phyloP scores from a whole-genome alignment of 2,113 vertebrate genomes.

The Lepisosteus osseus region DNA sequence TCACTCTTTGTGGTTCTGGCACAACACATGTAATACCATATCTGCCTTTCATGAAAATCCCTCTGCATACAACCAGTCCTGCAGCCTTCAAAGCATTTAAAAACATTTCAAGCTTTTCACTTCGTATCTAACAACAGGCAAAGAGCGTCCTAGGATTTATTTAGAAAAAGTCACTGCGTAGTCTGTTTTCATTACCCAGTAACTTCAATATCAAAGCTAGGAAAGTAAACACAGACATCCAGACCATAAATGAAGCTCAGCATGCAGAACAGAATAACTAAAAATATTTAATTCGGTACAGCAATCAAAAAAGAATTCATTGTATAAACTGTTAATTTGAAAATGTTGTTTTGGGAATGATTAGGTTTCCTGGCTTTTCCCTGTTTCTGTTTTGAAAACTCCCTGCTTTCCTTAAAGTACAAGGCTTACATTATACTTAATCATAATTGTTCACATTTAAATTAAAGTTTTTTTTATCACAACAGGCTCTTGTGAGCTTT shows the following conservation, averaged over 20 bases:
- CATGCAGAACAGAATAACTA: not conserved
- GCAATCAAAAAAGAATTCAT: conserved; percentile 1
- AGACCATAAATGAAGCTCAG: not conserved
- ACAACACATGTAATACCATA: conserved; percentile 72
- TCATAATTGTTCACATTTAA: too few relatives aligned
- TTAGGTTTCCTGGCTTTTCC: not conserved
- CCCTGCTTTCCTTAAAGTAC: too few relatives aligned
- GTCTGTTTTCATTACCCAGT: not conserved
- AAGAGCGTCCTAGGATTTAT: conserved; percentile 46
- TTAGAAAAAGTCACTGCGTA: conserved; percentile 53
- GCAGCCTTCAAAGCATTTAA: conserved; percentile 28
- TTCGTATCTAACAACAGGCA: conserved; percentile 25
- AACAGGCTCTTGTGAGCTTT: too few relatives aligned
- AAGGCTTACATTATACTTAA: too few relatives aligned
- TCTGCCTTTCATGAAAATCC: conserved; percentile 73
- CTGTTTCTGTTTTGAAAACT: too few relatives aligned
- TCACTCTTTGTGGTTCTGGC: conserved; percentile 89
- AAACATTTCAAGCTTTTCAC: conserved; percentile 44
- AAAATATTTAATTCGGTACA: not conserved
- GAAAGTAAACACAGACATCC: not conserved
- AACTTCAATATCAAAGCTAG: not conserved
- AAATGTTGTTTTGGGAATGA: not conserved
- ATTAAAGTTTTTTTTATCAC: too few relatives aligned
- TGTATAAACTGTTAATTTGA: conserved; percentile 8
- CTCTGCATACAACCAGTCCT: conserved; percentile 42